phyloP scores from a whole-genome alignment of 1,140 invertebrate species.

The Drosophila ambigua region DNA sequence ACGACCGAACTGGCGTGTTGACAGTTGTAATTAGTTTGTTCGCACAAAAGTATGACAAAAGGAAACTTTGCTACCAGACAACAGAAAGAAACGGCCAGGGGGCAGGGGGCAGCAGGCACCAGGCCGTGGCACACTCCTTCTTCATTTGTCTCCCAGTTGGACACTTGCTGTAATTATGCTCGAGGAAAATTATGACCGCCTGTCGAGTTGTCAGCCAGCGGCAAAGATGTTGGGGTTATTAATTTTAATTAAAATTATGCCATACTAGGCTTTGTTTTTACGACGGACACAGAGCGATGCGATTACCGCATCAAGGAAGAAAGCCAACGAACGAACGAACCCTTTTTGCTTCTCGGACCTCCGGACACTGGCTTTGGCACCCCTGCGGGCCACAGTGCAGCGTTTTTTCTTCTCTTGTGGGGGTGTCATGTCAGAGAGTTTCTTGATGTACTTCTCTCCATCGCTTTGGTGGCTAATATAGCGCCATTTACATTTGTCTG shows the following conservation, averaged over 20 bases:
- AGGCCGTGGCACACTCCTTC: conserved; percentile 6
- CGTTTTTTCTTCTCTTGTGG: background rate
- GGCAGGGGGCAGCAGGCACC: background rate
- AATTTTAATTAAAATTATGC: conserved; percentile 82
- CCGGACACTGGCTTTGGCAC: background rate
- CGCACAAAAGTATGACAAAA: conserved; percentile 78
- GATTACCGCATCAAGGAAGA: conserved; percentile 44
- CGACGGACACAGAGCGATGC: conserved; percentile 18
- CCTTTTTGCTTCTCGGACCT: conserved; percentile 18
- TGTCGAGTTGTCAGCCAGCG: conserved; percentile 59
- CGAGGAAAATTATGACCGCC: conserved; percentile 71
- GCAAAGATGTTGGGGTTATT: conserved; percentile 66
- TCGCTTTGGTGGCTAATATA: conserved; percentile 52
- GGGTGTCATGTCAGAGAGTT: conserved; percentile 25
- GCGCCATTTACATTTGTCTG: conserved; percentile 57
- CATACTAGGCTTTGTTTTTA: conserved; percentile 55
- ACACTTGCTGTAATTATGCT: conserved; percentile 70
- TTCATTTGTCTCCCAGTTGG: conserved; percentile 18
- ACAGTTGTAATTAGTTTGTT: conserved; percentile 83
- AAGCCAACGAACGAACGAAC: conserved; percentile 31
- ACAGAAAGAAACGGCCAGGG: no score
- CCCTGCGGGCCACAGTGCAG: conserved; percentile 2
- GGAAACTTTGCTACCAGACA: conserved; percentile 56
- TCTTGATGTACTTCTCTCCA: conserved; percentile 50
- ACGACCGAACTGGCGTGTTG: conserved; percentile 54